Evolutionary conservation across 2,797 vertebrate genomes (phyloP).

Genomic region (Micromesistius poutassou): DNA sequence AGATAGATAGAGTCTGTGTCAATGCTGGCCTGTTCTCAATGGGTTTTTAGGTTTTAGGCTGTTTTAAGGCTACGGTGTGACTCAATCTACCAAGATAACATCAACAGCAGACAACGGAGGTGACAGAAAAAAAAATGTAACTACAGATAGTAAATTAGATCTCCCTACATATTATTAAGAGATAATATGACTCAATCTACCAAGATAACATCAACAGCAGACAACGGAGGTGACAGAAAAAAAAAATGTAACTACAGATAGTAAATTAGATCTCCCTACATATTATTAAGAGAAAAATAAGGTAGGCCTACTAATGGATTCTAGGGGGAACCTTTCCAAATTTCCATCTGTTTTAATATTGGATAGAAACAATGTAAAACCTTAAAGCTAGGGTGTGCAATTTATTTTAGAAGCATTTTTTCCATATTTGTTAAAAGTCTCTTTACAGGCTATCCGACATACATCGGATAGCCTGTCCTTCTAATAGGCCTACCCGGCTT

Average conservation of each 20-base stretch:
- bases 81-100: background rate
- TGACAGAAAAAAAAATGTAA: background rate
- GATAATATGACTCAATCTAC: background rate
- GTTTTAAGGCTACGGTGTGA: background rate
- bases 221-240: background rate
- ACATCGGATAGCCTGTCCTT: too few species aligned
- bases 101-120: background rate
- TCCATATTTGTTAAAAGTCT: too few species aligned
- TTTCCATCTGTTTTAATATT: too few species aligned
- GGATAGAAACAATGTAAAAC: too few species aligned
- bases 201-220: background rate
- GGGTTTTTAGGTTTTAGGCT: background rate
- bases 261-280: too few species aligned
- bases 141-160: background rate
- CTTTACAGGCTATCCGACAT: too few species aligned
- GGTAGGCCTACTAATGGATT: too few species aligned
- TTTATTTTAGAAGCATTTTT: too few species aligned
- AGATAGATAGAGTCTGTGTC: background rate
- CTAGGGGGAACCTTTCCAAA: too few species aligned
- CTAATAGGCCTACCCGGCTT: too few species aligned
- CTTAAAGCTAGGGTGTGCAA: too few species aligned
- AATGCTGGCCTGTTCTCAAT: background rate
- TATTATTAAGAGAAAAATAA: background rate
- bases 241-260: background rate
- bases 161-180: background rate